phyloP scores from a whole-genome alignment of 2,888 invertebrate genomes.

The Lasioglossum morio region DNA sequence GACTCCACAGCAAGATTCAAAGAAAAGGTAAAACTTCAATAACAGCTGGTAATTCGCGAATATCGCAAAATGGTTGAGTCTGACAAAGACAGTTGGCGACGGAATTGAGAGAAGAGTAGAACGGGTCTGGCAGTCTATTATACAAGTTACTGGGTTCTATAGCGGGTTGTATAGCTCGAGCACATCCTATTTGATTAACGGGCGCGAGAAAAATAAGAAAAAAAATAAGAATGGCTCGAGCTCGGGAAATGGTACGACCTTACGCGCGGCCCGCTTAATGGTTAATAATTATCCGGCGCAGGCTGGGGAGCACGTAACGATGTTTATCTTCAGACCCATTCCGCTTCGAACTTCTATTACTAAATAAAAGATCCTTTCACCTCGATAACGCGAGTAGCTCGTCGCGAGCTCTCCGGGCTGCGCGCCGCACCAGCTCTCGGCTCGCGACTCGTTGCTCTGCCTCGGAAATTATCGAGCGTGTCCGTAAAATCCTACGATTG shows the following conservation, averaged over 20 bases:
- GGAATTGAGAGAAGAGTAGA: background rate
- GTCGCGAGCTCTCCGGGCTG: background rate
- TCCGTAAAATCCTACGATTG: constrained; percentile 54
- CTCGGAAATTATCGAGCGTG: constrained; percentile 50
- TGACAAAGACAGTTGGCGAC: background rate
- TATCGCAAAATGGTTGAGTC: background rate
- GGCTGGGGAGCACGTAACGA: constrained; percentile 56
- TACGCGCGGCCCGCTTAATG: constrained; percentile 50
- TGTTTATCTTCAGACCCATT: constrained; percentile 59
- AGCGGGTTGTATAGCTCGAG: background rate
- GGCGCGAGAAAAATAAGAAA: constrained; percentile 19
- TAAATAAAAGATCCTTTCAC: constrained; percentile 63
- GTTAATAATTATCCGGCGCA: constrained; percentile 56
- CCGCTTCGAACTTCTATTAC: constrained; percentile 61
- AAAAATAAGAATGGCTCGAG: background rate
- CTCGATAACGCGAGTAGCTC: constrained; percentile 44
- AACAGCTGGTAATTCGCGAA: background rate
- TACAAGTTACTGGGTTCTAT: background rate
- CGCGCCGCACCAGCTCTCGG: background rate
- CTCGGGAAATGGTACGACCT: constrained; percentile 44
- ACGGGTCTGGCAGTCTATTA: background rate
- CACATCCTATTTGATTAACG: constrained; percentile 18
- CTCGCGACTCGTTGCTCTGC: constrained; percentile 20
- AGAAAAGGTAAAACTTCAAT: background rate
- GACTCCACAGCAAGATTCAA: background rate